Percentiles rank a stretch among this genome's conserved stretches.
phyloP scores from a whole-genome alignment of 2,797 vertebrate species.

The Diplodus puntazzo region DNA sequence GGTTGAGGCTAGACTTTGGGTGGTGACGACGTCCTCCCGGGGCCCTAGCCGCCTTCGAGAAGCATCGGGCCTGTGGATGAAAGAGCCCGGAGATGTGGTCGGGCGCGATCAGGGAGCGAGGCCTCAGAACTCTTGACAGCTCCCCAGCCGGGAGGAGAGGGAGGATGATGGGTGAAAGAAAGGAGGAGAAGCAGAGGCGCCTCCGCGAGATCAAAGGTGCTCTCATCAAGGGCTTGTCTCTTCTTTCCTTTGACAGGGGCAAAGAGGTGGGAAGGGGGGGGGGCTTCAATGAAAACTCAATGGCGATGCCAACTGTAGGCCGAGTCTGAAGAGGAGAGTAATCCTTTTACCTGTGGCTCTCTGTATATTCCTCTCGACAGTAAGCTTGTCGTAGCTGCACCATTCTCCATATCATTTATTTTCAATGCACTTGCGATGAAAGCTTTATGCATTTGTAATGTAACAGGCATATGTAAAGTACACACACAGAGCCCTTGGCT shows the following conservation, averaged over 20 bases:
- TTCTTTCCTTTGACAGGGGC: slow-evolving; percentile 55
- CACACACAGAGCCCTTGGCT: not conserved
- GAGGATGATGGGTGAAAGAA: slow-evolving; percentile 43
- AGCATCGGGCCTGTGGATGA: slow-evolving; percentile 40
- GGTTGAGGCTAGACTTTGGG: slow-evolving; percentile 17
- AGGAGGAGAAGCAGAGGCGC: slow-evolving; percentile 52
- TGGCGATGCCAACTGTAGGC: slow-evolving; percentile 30
- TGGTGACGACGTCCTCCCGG: slow-evolving; percentile 39
- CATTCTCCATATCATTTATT: slow-evolving; percentile 25
- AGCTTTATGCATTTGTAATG: slow-evolving; percentile 42
- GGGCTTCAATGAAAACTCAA: slow-evolving; percentile 44
- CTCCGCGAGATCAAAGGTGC: slow-evolving; percentile 72
- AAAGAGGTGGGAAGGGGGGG: slow-evolving; percentile 11
- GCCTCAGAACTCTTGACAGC: slow-evolving; percentile 59
- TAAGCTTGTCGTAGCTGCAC: not conserved
- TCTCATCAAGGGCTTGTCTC: slow-evolving; percentile 68
- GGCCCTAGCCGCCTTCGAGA: slow-evolving; percentile 2
- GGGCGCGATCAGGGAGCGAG: slow-evolving; percentile 29
- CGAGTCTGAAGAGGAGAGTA: slow-evolving; percentile 5
- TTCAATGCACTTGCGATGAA: slow-evolving; percentile 29
- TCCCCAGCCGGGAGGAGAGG: slow-evolving; percentile 35
- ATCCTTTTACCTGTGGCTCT: slow-evolving; percentile 46
- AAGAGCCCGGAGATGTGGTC: slow-evolving; percentile 41
- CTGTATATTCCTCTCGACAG: slow-evolving; percentile 4
- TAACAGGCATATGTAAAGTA: not conserved